Conservation (phyloP, 2,113 vertebrate genomes). For the Phycodurus eques region DNA sequence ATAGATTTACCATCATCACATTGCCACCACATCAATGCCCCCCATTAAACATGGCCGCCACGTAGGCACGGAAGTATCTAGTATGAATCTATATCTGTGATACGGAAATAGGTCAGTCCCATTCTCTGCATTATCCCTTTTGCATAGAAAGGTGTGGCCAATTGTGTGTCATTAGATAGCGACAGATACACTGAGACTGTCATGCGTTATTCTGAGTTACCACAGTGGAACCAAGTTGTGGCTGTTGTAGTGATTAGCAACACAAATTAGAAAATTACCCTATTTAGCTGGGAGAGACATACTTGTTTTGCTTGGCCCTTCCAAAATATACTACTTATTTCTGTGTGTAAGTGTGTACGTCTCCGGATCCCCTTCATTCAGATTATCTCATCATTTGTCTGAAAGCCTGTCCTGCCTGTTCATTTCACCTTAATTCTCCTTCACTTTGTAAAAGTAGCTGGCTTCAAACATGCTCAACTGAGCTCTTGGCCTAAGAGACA, state of each 20-base stretch:
- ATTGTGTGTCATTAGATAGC: slow-evolving; percentile 6
- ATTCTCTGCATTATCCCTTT: neutral
- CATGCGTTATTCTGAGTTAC: slow-evolving; percentile 27
- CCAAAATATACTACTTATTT: slow-evolving; percentile 26
- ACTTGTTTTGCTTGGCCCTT: slow-evolving; percentile 32
- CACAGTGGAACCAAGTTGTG: slow-evolving; percentile 40
- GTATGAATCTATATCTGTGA: no score
- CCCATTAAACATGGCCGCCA: no score
- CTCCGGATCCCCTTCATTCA: slow-evolving; percentile 11
- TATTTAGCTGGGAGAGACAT: slow-evolving; percentile 28
- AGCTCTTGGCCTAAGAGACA: slow-evolving; percentile 33
- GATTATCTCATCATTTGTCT: slow-evolving; percentile 60
- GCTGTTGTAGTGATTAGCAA: slow-evolving; percentile 34
- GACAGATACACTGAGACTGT: slow-evolving; percentile 32
- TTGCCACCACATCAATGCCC: no score
- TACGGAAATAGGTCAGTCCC: no score
- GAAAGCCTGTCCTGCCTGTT: slow-evolving; percentile 34
- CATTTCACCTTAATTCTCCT: slow-evolving; percentile 45
- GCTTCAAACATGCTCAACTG: slow-evolving; percentile 32
- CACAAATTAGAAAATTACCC: slow-evolving; percentile 19
- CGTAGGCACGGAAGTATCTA: no score
- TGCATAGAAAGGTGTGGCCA: neutral
- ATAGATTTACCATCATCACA: no score
- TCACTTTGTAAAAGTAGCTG: slow-evolving; percentile 37
- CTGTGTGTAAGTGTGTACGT: neutral